Evolutionary conservation across 2,797 vertebrate species (phyloP), one percentile per base, ranked within the genome.

Genomic region (Coregonus suidteri): DNA sequence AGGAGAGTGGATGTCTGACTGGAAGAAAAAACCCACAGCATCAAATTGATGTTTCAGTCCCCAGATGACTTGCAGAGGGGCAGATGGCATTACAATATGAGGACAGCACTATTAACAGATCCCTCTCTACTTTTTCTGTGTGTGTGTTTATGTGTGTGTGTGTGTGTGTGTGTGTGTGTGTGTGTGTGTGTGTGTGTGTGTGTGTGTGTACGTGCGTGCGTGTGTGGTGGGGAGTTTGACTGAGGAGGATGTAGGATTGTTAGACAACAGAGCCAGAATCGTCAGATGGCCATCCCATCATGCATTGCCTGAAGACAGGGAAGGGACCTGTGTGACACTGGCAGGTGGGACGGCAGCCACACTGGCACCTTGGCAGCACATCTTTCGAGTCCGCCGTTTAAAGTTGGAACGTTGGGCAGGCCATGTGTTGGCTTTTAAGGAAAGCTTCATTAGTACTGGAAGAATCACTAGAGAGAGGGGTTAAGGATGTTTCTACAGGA

Each of bases 221-320:
- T 41, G 41, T 41, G 41, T 41, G 41, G 37, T 9, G 41, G 9
- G 41, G 79, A 52, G 53, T 69, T 74, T 76, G 71, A 75, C 64
- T 62, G 77, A 78, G 73, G 75, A 66, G 74, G 74, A 56, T 75
- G 75, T 74, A 77, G 79, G 77, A 75, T 68, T 75, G 73, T 66
- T 35, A 67, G 76, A 82, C 86, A 81, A 75, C 71, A 56, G 41
- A 47, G 85, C 87, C 87, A 88, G 80, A 75, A 83, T 82, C 35
- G 75, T 91, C 86, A 88, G 84, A 91, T 84, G 88, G 82, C 81
- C 77, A 78, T 81, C 79, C 82, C 88, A 83, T 88, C 83, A 82
- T 86, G 81, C 83, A 80, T 70, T 64, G 79, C 84, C 81, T 83
- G 41, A 78, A 67, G 75, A 52, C 34, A 79, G 75, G 14, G 69